Conservation (phyloP, 1,140 invertebrate species). For the Drosophila sp. region DNA sequence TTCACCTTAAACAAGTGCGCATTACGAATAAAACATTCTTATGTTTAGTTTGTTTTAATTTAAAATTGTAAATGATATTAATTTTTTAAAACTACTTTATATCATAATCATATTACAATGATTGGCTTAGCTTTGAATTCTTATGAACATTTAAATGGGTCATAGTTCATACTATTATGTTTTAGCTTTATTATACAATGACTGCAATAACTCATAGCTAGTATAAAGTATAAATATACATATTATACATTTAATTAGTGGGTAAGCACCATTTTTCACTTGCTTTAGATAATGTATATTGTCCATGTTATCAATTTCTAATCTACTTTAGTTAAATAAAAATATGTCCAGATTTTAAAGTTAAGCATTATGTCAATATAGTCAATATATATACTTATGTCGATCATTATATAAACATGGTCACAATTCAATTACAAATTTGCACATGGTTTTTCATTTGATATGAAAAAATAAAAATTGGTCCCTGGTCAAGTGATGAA, state of each 20-base stretch:
- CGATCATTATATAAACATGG: constrained; percentile 23
- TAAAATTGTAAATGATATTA: background rate
- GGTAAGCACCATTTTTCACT: constrained; percentile 55
- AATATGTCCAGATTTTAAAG: constrained; percentile 39
- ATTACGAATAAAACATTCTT: background rate
- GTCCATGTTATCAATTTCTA: constrained; percentile 45
- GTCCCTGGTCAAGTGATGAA: constrained; percentile 33
- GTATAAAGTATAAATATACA: constrained; percentile 29
- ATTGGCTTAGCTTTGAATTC: constrained; percentile 1
- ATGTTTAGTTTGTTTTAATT: background rate
- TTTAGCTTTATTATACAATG: constrained; percentile 40
- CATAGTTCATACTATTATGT: background rate
- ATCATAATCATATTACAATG: background rate
- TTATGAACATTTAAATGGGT: constrained; percentile 4
- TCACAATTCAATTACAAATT: constrained; percentile 44
- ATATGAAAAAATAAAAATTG: constrained; percentile 49
- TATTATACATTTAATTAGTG: constrained; percentile 39
- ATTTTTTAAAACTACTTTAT: background rate
- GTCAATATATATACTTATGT: constrained; percentile 27
- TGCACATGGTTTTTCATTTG: constrained; percentile 28
- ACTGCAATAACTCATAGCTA: constrained; percentile 37
- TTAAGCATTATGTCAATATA: constrained; percentile 48
- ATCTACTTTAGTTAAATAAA: constrained; percentile 26
- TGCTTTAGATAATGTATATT: constrained; percentile 40
- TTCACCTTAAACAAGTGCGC: background rate